A percentile compares a stretch with the other conserved stretches of the same genome.
These are phyloP conservation scores for Dicycla oo DNA, from an alignment of 2,888 invertebrate species.

Conservation along the genomic window DNA sequence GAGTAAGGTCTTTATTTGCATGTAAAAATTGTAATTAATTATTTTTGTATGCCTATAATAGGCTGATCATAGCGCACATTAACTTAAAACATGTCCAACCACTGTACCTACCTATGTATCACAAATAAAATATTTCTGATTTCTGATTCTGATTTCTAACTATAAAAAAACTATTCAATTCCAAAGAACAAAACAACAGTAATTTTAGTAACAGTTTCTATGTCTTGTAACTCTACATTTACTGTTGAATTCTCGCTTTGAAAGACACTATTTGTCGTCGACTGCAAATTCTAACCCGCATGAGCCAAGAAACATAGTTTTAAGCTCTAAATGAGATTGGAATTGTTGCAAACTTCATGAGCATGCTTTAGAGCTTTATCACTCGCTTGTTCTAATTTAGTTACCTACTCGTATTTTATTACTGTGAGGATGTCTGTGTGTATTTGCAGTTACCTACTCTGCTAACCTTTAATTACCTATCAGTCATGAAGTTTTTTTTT, in stretches of 20 bases:
- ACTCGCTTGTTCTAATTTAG: slow-evolving; percentile 47
- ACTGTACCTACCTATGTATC: too few relatives aligned
- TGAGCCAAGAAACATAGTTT: slow-evolving; percentile 59
- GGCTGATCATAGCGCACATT: too few relatives aligned
- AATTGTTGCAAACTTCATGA: slow-evolving; percentile 58
- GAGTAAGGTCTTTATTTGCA: too few relatives aligned
- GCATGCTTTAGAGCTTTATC: too few relatives aligned
- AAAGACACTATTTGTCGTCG: slow-evolving; percentile 49
- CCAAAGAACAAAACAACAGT: neutral
- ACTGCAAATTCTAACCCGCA: slow-evolving; percentile 51
- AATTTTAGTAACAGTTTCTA: neutral
- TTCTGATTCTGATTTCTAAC: too few relatives aligned
- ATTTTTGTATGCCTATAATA: too few relatives aligned
- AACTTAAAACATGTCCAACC: too few relatives aligned
- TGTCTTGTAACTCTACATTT: slow-evolving; percentile 5
- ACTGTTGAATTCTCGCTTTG: slow-evolving; percentile 50
- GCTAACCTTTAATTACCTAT: neutral
- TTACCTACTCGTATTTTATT: slow-evolving; percentile 35
- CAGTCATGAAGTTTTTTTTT: too few relatives aligned
- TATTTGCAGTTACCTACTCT: neutral
- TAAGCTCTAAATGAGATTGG: slow-evolving; percentile 54
- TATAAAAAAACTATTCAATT: neutral
- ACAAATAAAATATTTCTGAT: too few relatives aligned
- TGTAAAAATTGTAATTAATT: too few relatives aligned
- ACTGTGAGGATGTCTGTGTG: neutral